Base-by-base conservation (phyloP, 2,888 invertebrate genomes). In the Hirtodrosophila alboralis region DNA sequence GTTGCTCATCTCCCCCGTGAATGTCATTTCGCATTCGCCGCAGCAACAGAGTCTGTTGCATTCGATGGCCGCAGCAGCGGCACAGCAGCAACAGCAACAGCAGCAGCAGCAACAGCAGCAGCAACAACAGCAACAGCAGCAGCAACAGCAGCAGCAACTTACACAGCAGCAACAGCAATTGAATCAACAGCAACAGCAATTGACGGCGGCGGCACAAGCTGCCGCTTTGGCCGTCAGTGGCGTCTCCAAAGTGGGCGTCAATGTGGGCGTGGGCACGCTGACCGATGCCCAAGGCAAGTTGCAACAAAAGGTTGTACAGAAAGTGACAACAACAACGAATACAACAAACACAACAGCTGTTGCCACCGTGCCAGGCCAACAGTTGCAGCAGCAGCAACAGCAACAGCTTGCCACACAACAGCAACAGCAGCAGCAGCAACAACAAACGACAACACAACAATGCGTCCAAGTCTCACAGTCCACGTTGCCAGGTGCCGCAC, bases 391-490 rank as follows among this genome's bases (percentile, higher is more conserved):
- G 18, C 4, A 3, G 4, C 3, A 18, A 18, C 40, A 40, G 4
- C 49, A 8, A n/a, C 48, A 48, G 1, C 59, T 52, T 10, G 53
- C 48, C 9, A 61, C 53, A 1, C 21, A 54, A 28, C 83, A 81
- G 37, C 40, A 51, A 0, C 84, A 83, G 13, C 80, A 70, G 28
- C 75, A 80, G 37, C 90, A 89, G 28, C 90, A 90, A 30, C 91
- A 91, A 54, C 92, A 79, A 44, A 79, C 79, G 0, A 79, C 93
- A 56, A 92, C 93, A 63, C 92, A 94, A 69, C 94, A 94, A 87
- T 94, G 94, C 89, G 94, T 94, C 52, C 94, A 94, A 86, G 94
- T 94, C 0, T 94, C 94, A 10, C 94, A 94, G 84, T 93, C 94
- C 1, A 80, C 87, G 1, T 93, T 95, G 91, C 94, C 94, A 26